These are phyloP conservation scores for Leiothrix lutea DNA, from an alignment of 2,113 vertebrate genomes.

Conservation along the genomic window DNA sequence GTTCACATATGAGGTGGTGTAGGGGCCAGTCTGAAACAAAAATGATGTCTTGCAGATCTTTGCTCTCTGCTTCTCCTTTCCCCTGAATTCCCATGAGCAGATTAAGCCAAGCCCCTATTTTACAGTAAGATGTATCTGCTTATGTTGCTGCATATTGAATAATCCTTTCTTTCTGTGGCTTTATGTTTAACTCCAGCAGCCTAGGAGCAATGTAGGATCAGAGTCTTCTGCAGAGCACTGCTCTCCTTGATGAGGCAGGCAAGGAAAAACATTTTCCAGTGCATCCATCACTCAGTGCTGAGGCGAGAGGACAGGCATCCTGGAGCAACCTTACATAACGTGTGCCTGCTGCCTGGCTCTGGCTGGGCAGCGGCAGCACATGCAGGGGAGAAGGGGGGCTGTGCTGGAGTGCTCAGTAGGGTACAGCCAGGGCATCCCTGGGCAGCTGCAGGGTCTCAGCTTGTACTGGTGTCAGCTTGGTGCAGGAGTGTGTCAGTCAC, in stretches of 20 bases:
- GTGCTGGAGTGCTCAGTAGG: not conserved
- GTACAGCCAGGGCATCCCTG: not conserved
- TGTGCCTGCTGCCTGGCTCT: not conserved
- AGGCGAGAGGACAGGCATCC: not conserved
- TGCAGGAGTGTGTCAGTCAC: conserved; percentile 18
- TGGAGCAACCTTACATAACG: not conserved
- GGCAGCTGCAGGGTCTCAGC: not conserved
- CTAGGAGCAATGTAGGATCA: not conserved
- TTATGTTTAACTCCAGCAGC: not conserved
- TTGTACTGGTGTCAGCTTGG: conserved; percentile 18
- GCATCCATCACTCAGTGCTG: not conserved
- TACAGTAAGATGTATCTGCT: not conserved
- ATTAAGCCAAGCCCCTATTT: not conserved
- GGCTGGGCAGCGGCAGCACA: not conserved
- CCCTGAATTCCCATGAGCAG: not conserved
- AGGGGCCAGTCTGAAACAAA: not conserved
- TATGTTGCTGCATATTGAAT: not conserved
- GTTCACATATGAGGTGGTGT: not conserved
- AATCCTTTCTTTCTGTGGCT: not conserved
- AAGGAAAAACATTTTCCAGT: not conserved
- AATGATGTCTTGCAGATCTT: not conserved
- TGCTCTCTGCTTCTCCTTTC: not conserved
- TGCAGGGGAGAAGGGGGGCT: not conserved
- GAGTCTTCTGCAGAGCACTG: not conserved
- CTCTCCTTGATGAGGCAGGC: not conserved